Conservation (phyloP, 2,888 invertebrate genomes). For the Antheraea yamamai region DNA sequence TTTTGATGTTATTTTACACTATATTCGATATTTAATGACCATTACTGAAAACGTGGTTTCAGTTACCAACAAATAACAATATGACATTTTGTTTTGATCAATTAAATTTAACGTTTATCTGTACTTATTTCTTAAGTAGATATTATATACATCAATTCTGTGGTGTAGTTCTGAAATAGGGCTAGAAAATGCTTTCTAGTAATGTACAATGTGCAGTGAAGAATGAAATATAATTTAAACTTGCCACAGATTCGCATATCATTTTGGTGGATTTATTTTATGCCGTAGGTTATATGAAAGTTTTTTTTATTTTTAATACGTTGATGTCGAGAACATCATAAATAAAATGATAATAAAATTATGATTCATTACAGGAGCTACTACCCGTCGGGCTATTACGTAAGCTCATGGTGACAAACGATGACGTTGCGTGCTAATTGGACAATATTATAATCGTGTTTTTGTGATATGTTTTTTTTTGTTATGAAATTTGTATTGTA, state of each 20-base stretch:
- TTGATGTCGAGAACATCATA: neutral
- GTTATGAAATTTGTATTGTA: neutral
- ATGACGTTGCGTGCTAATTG: conserved; percentile 16
- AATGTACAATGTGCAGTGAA: too few relatives aligned
- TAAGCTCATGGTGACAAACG: conserved; percentile 40
- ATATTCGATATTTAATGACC: neutral
- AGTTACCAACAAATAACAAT: too few relatives aligned
- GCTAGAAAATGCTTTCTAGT: too few relatives aligned
- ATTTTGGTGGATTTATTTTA: neutral
- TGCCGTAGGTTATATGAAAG: neutral
- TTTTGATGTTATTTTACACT: neutral
- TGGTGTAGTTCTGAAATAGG: too few relatives aligned
- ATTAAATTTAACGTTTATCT: too few relatives aligned
- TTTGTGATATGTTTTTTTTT: neutral
- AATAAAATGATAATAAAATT: neutral
- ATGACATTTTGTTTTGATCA: too few relatives aligned
- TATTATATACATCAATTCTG: too few relatives aligned
- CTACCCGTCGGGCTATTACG: conserved; percentile 35
- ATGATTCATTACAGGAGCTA: conserved; percentile 40
- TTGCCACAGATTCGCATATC: neutral
- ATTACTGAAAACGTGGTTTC: too few relatives aligned
- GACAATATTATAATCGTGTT: conserved; percentile 14
- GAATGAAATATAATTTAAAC: too few relatives aligned
- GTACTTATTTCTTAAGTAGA: too few relatives aligned
- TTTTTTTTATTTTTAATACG: neutral